Conservation (phyloP, 2,888 invertebrate genomes). For the Hipparchia sbordonii region DNA sequence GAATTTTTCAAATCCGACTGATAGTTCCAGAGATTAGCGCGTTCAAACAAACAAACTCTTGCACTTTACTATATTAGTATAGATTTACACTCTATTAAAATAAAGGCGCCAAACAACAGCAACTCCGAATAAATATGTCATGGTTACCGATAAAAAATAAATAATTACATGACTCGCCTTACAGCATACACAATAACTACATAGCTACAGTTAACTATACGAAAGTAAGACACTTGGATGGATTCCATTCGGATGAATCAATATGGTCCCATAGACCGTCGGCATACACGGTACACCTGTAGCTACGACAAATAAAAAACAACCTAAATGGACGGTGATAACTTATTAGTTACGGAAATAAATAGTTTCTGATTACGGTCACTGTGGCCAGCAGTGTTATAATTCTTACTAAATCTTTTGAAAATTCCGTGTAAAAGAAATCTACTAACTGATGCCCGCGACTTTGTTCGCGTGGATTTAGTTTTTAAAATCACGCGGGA, state of each 20-base stretch:
- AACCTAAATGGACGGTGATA: background rate
- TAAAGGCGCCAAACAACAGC: background rate
- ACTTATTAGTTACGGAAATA: no score
- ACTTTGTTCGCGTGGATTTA: no score
- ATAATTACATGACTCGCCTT: background rate
- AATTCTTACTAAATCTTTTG: no score
- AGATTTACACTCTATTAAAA: background rate
- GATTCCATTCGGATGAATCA: conserved; percentile 38
- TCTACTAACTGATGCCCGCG: no score
- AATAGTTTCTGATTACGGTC: background rate
- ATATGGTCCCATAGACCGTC: conserved; percentile 27
- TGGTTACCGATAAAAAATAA: background rate
- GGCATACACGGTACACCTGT: background rate
- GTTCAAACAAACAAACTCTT: no score
- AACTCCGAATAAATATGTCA: conserved; percentile 6
- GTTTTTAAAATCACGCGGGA: no score
- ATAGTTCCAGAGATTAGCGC: no score
- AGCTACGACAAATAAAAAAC: conserved; percentile 16
- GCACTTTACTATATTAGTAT: no score
- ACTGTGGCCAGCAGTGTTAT: background rate
- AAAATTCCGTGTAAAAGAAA: no score
- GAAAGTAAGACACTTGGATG: conserved; percentile 30
- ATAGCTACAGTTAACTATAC: conserved; percentile 26
- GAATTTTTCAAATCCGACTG: no score
- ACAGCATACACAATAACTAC: conserved; percentile 8